Conservation (phyloP, 2,888 invertebrate genomes). For the Crocallis elinguaria region DNA sequence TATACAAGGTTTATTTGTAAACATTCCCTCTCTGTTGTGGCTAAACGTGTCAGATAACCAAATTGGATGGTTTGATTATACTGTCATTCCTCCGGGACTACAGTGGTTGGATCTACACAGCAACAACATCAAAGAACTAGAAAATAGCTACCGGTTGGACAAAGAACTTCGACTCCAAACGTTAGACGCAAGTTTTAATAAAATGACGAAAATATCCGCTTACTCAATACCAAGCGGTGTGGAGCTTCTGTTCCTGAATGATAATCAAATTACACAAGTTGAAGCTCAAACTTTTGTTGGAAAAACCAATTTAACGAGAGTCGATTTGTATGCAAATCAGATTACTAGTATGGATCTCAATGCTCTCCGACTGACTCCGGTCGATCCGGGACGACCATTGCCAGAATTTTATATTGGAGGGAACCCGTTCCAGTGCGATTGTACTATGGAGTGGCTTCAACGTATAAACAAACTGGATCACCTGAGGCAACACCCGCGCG, state of each 20-base stretch:
- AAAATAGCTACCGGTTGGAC: slow-evolving; percentile 89
- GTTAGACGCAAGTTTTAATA: slow-evolving; percentile 96
- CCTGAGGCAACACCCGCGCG: slow-evolving; percentile 93
- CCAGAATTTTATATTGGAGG: slow-evolving; percentile 97
- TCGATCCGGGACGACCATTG: slow-evolving; percentile 89
- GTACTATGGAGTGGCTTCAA: slow-evolving; percentile 98
- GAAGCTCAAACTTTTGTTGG: slow-evolving; percentile 95
- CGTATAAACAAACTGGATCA: slow-evolving; percentile 94
- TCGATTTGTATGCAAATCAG: slow-evolving; percentile 96
- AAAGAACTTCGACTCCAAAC: slow-evolving; percentile 91
- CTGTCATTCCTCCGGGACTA: slow-evolving; percentile 91
- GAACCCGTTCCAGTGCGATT: slow-evolving; percentile 97
- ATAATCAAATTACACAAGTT: slow-evolving; percentile 93
- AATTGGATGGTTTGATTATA: slow-evolving; percentile 95
- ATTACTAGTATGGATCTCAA: slow-evolving; percentile 95
- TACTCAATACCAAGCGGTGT: slow-evolving; percentile 93
- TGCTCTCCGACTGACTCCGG: slow-evolving; percentile 92
- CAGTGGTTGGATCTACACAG: slow-evolving; percentile 96
- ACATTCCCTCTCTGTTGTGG: slow-evolving; percentile 93
- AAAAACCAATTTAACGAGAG: slow-evolving; percentile 94
- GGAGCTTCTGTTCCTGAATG: slow-evolving; percentile 94
- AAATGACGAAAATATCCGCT: slow-evolving; percentile 90
- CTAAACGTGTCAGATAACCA: slow-evolving; percentile 96
- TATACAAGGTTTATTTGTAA: slow-evolving; percentile 92
- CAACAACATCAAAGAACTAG: slow-evolving; percentile 91